phyloP scores from a whole-genome alignment of 2,888 invertebrate genomes.

The Cheilosia impressa region DNA sequence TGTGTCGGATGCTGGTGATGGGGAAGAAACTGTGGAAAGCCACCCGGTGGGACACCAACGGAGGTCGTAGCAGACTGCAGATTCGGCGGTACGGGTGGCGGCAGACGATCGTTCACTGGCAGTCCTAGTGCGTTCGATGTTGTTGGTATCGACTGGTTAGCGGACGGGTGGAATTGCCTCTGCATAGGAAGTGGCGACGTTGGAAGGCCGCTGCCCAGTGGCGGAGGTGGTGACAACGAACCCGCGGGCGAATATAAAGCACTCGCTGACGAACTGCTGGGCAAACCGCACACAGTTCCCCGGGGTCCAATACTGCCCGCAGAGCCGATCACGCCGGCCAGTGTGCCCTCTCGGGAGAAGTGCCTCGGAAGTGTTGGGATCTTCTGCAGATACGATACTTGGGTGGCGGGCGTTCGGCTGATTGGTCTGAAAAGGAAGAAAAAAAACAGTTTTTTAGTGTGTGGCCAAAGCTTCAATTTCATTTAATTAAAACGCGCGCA shows the following conservation, averaged over 20 bases:
- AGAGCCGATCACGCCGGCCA: slow-evolving; percentile 64
- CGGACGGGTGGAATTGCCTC: slow-evolving; percentile 79
- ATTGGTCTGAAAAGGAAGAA: slow-evolving; percentile 79
- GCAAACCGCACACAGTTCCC: slow-evolving; percentile 73
- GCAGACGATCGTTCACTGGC: slow-evolving; percentile 74
- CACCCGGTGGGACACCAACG: slow-evolving; percentile 61
- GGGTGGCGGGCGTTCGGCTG: slow-evolving; percentile 82
- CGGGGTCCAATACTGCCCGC: slow-evolving; percentile 47
- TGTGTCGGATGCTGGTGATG: slow-evolving; percentile 67
- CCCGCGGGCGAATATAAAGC: slow-evolving; percentile 80
- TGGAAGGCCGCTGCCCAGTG: slow-evolving; percentile 78
- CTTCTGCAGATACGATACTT: slow-evolving; percentile 82
- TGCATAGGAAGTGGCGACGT: slow-evolving; percentile 82
- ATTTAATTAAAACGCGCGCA: slow-evolving; percentile 55
- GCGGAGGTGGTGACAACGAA: slow-evolving; percentile 67
- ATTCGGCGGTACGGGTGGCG: slow-evolving; percentile 69
- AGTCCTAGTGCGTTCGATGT: slow-evolving; percentile 80
- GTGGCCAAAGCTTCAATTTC: slow-evolving; percentile 36
- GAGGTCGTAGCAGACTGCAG: slow-evolving; percentile 68
- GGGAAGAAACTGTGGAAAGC: slow-evolving; percentile 70
- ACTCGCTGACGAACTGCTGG: slow-evolving; percentile 82
- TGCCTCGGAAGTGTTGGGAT: slow-evolving; percentile 82
- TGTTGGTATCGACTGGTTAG: slow-evolving; percentile 76
- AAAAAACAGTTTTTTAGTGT: slow-evolving; percentile 15
- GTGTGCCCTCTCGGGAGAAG: slow-evolving; percentile 78